Evolutionary conservation across 2,797 vertebrate genomes (phyloP), one percentile per base, ranked within the genome.

Genomic region (Micromesistius poutassou): DNA sequence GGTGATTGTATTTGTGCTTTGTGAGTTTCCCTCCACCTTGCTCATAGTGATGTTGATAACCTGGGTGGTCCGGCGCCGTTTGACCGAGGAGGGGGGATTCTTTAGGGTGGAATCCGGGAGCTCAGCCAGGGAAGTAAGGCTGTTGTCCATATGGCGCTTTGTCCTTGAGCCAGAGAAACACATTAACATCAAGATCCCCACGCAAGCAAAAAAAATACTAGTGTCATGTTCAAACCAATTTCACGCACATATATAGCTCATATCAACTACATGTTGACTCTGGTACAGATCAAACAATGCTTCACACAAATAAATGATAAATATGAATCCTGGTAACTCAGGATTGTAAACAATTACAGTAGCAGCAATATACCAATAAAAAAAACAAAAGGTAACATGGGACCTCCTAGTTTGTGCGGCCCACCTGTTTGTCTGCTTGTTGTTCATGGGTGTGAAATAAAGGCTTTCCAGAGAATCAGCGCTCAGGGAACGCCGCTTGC

Each of bases 31-130:
- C 79, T 83, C 87, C 91, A 98, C 97, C 93, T 97, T 96, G 4
- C 93, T 95, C 96, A 98, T 87, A 55, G 96, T 97, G 93, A 98
- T 98, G 91, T 96, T 94, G 91, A 97, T 96, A 88, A 96, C 93
- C 81, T 97, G 96, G 0, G 95, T 98, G 75, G 97, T 98, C 68
- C 95, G 93, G 46, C 95, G 94, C 9, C 95, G 94, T 66, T 90
- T 91, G 5, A 89, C 90, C 1, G 94, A 95, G 0, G 95, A 95
- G 0, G 94, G 92, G 14, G 93, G 93, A 0, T 94, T 93, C 82
- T 90, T 96, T 74, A 81, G 84, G 5, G 91, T 81, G 0, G 96
- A 96, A 31, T 95, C 93, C 0, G 93, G 79, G 0, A 93, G 81
- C 2, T 94, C 94, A 0, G 86, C 88, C 1, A 91, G n/a, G 13